A percentile compares a stretch with the other conserved stretches of the same genome.
phyloP scores from a whole-genome alignment of 2,113 vertebrate species.

The Garra rufa region DNA sequence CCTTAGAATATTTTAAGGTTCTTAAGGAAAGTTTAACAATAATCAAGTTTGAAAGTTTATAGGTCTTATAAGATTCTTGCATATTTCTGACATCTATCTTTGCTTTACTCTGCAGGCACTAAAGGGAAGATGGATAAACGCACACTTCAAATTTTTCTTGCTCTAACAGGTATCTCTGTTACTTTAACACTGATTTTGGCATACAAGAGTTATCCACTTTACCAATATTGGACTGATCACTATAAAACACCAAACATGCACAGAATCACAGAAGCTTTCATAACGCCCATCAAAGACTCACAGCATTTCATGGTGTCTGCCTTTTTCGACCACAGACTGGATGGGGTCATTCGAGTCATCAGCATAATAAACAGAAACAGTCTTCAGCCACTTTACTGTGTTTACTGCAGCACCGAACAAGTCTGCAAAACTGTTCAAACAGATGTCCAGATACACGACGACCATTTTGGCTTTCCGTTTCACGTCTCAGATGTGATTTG shows the following conservation, averaged over 20 bases:
- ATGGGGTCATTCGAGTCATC: conserved; percentile 11
- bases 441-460: not conserved
- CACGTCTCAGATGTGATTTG: not conserved
- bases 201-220: not conserved
- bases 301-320: conserved; percentile 20
- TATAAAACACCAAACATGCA: not conserved
- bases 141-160: not conserved
- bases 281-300: not conserved
- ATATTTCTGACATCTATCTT: not conserved
- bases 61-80: not conserved
- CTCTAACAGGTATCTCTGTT: not conserved
- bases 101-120: not conserved
- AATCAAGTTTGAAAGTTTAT: not conserved
- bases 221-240: not conserved
- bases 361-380: not conserved
- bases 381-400: conserved; percentile 4
- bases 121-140: not conserved
- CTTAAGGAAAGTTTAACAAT: not conserved
- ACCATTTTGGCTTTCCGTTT: conserved; percentile 6
- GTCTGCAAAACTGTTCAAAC: not conserved
- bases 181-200: not conserved
- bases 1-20: not conserved
- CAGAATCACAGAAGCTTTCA: not conserved
- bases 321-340: not conserved
- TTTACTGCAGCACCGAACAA: not conserved